Base-by-base conservation (phyloP, 2,113 vertebrate genomes). In the Capricornis sumatraensis region DNA sequence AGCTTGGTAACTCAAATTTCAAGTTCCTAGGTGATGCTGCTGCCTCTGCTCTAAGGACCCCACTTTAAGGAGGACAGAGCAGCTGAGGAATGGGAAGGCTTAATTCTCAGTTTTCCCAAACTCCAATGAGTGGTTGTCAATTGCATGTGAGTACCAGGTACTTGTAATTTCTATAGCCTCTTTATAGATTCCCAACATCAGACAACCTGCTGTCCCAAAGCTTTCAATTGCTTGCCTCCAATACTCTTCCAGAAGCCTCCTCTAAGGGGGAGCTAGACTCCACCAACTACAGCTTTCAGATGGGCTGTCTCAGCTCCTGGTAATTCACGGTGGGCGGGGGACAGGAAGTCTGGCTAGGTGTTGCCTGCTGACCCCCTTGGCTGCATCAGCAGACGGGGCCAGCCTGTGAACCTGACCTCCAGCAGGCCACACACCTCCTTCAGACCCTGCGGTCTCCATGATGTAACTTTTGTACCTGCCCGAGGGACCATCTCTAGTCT, bases 321-420 rank as follows among this genome's bases (percentile, higher is more conserved):
- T 58, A 40, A 45, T 12, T 52, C 7, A 2, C 10, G 0, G 14
- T 0, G 30, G 2, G 2, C 0, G 0, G 2, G 6, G 25, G 5
- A 10, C 40, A 58, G 21, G 25, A 79, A 76, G 50, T 74, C 21
- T 57, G 53, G 52, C 53, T 9, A 23, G 9, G 6, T 9, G 21
- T n/a, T 14, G 4, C 62, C 87, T 40, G 43, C 27, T 28, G 78
- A 82, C 5, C 30, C 47, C 21, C 17, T 7, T 23, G 40, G 6
- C 30, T n/a, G 43, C 40, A 12, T 53, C 71, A 67, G 60, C 25
- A 45, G 55, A 78, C 0, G 0, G 0, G 27, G 25, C 25, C 53
- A 57, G 67, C 52, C n/a, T 28, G 15, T 33, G 30, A 52, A 47
- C 7, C 28, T 91, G 33, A 58, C 33, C 7, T 45, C 17, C 60